Base-by-base conservation (phyloP, 37 sponge, comb jelly and placozoan species). In the Hormiphora californensis region DNA sequence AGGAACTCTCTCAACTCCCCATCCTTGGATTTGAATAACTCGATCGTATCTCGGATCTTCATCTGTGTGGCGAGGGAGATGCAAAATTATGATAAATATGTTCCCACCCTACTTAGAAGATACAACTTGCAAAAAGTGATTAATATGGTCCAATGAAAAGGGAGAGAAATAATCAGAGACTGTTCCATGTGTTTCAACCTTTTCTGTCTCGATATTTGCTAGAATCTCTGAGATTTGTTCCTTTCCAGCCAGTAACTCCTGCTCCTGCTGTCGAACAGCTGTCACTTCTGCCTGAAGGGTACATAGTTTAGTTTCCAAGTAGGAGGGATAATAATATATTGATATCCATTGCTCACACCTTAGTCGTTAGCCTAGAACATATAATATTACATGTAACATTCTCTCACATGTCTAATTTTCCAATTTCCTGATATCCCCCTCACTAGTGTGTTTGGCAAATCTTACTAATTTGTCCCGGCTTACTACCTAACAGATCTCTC, bases 1-100 rank as follows among this genome's bases (percentile, higher is more conserved):
- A 91, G 90, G 53, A 92, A 90, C 12, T 90, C 81, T 39, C 91
- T 44, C 39, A 97, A 89, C 37, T 93, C 87, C 39, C 91, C 92
- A 28, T 93, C 86, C 90, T 97, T 94, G 54, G 65, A 41, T 30
- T 69, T 46, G 85, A 97, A 57, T 46, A 89, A 39, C 19, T 91
- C 89, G 23, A 97, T 88, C 33, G 86, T 90, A 40, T 65, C 41
- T 1, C 93, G 88, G 2, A 92, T 88, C 61, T 94, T 92, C 0
- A 38, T 30, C 94, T 87, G 54, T 12, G 36, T 8, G 34, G 28
- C 21, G 33, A 33, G n/a, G n/a, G n/a, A n/a, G n/a, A n/a, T n/a
- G n/a, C n/a, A 25, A 69, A 43, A 40, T 5, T 89, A 21, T 5
- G 5, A 38, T 23, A 5, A 86, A 19, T 1, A 25, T 57, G 0